Evolutionary conservation across 2,113 vertebrate genomes (phyloP).

Genomic region (Zootoca vivipara): DNA sequence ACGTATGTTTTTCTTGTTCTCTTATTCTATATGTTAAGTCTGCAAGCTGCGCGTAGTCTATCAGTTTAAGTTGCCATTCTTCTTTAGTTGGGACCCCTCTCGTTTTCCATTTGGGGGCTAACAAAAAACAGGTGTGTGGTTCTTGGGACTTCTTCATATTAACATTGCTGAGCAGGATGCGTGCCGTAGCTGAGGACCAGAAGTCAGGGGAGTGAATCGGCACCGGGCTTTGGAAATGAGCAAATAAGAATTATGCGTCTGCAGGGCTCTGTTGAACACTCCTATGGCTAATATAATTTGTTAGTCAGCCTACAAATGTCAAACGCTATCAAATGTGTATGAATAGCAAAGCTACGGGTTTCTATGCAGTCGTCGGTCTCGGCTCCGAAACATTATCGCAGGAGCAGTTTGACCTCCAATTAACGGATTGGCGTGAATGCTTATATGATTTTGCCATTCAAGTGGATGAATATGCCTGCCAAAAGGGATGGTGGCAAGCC

Average conservation of each 20-base stretch:
- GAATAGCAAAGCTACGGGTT: constrained; percentile 8
- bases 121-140: neutral
- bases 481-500: neutral
- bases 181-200: constrained; percentile 44
- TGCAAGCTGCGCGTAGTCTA: too few relatives aligned
- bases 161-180: constrained; percentile 43
- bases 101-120: too few relatives aligned
- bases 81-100: too few relatives aligned
- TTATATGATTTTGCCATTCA: neutral
- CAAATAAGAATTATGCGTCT: constrained; percentile 31
- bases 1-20: too few relatives aligned
- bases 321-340: constrained; percentile 38
- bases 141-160: constrained; percentile 24
- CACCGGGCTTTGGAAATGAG: constrained; percentile 45
- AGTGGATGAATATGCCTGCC: neutral
- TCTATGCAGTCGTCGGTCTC: neutral
- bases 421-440: neutral
- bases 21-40: too few relatives aligned
- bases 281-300: constrained; percentile 50
- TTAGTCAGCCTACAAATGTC: constrained; percentile 50
- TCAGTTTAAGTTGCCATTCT: too few relatives aligned
- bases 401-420: neutral
- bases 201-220: constrained; percentile 57
- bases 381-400: neutral
- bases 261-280: constrained; percentile 19